Evolutionary conservation across 2,113 vertebrate genomes (phyloP).

Genomic region (Rhodinocichla rosea): DNA sequence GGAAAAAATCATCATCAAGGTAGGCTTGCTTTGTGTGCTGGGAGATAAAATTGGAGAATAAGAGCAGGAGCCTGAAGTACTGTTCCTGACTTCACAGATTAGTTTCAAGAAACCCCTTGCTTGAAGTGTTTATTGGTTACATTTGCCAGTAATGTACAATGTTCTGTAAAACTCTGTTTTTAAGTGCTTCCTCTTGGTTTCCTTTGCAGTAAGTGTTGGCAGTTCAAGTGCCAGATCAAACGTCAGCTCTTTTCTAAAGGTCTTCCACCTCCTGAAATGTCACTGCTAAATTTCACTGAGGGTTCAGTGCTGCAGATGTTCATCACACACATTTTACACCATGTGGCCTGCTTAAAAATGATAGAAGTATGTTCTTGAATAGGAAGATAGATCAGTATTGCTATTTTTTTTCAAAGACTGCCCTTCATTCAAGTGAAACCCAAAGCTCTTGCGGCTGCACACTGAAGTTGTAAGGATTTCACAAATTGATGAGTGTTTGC

Average conservation of each 20-base stretch:
- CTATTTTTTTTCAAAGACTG: background rate
- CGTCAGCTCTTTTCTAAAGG: background rate
- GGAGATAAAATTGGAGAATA: background rate
- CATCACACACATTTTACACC: background rate
- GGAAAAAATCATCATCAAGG: slow-evolving; percentile 95
- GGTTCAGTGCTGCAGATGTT: background rate
- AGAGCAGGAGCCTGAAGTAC: background rate
- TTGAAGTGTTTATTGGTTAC: background rate
- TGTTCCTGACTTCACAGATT: background rate
- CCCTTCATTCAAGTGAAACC: background rate
- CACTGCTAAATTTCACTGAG: background rate
- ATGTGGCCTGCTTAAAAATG: background rate
- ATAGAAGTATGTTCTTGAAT: background rate
- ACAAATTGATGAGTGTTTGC: background rate
- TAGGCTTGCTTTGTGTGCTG: slow-evolving; percentile 10
- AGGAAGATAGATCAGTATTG: background rate
- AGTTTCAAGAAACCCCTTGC: background rate
- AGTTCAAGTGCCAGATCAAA: background rate
- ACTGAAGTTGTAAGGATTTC: background rate
- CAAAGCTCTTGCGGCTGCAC: background rate
- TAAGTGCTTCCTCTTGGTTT: background rate
- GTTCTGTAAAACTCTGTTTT: background rate
- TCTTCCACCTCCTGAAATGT: background rate
- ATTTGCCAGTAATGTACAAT: background rate
- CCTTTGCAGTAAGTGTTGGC: background rate